Evolutionary conservation across 2,113 vertebrate genomes (phyloP).

Genomic region (Ictidomys tridecemlineatus): DNA sequence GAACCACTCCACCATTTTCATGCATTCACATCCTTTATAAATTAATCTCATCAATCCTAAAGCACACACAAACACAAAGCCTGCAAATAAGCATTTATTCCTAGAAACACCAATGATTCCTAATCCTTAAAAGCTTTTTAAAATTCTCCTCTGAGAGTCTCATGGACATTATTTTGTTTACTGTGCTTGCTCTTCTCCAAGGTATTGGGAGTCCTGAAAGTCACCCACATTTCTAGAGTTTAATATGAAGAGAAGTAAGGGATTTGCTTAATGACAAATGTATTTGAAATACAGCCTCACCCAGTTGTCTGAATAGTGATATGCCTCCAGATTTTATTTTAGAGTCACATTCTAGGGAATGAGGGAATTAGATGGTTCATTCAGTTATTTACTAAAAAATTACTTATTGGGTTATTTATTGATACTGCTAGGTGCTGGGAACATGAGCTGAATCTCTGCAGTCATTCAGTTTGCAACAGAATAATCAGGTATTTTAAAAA

Average conservation of each 20-base stretch:
- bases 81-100: constrained; percentile 10
- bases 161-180: background rate
- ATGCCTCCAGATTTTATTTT: background rate
- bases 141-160: background rate
- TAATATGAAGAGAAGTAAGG: background rate
- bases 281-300: background rate
- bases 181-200: background rate
- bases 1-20: background rate
- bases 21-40: background rate
- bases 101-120: background rate
- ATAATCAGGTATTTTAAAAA: constrained; percentile 3
- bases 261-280: constrained; percentile 14
- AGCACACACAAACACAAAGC: background rate
- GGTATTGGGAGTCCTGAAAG: background rate
- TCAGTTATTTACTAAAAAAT: constrained; percentile 26
- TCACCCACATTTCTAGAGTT: background rate
- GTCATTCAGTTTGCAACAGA: background rate
- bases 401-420: constrained; percentile 36
- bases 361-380: background rate
- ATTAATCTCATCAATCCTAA: constrained; percentile 4
- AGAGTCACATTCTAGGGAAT: background rate
- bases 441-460: background rate
- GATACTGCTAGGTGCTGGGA: background rate
- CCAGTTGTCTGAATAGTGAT: background rate
- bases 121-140: background rate